Evolutionary conservation across 2,113 vertebrate genomes (phyloP).

Genomic region (Campylomormyrus numenius): DNA sequence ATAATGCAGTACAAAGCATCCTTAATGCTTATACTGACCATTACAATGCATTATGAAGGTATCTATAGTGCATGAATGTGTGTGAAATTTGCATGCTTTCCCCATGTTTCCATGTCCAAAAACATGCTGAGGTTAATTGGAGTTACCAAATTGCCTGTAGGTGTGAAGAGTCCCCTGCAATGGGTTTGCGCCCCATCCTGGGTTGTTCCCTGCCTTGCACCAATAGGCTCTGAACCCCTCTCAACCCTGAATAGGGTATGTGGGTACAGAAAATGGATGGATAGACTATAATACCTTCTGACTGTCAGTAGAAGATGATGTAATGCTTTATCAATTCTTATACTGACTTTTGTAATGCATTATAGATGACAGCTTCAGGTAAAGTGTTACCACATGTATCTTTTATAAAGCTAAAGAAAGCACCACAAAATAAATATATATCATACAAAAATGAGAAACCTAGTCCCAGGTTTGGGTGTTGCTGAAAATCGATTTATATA

Average conservation of each 20-base stretch:
- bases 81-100: no score
- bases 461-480: not conserved
- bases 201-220: not conserved
- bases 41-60: no score
- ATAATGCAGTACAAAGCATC: no score
- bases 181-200: not conserved
- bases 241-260: not conserved
- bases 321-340: not conserved
- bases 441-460: not conserved
- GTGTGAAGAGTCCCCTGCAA: not conserved
- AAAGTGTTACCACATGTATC: not conserved
- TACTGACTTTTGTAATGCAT: not conserved
- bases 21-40: no score
- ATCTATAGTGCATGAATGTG: no score
- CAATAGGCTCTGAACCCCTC: not conserved
- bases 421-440: not conserved
- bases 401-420: not conserved
- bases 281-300: not conserved
- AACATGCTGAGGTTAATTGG: not conserved
- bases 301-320: not conserved
- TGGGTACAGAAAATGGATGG: not conserved
- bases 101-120: not conserved
- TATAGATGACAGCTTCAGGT: not conserved
- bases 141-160: not conserved
- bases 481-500: not conserved